Evolutionary conservation across 2,113 vertebrate genomes (phyloP).

Genomic region (Pollimyrus isidori): DNA sequence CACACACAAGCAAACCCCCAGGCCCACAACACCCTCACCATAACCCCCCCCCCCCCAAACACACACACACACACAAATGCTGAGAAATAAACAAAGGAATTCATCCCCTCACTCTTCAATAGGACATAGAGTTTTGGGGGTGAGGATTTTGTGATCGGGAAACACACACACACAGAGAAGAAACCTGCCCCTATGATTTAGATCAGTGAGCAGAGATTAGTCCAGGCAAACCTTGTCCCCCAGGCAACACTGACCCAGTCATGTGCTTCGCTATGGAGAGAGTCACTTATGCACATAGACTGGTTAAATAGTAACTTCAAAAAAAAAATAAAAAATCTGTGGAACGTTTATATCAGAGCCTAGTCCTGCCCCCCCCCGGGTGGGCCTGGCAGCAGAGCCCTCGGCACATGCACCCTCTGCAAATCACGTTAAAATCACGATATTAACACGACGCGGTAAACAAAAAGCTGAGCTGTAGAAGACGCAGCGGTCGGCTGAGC

Average conservation of each 20-base stretch:
- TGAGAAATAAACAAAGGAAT: no score
- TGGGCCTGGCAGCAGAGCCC: slow-evolving; percentile 7
- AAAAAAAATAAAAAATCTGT: background rate
- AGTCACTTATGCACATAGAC: background rate
- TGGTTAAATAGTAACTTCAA: slow-evolving; percentile 9
- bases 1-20: background rate
- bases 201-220: background rate
- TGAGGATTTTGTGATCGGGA: no score
- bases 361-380: slow-evolving; percentile 4
- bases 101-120: no score
- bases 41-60: background rate
- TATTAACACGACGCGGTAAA: background rate
- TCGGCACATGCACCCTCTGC: background rate
- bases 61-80: background rate
- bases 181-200: background rate
- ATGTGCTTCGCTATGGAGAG: background rate
- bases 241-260: background rate
- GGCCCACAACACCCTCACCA: background rate
- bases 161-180: background rate
- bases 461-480: background rate
- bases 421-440: no score
- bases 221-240: background rate
- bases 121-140: no score
- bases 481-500: background rate
- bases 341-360: background rate